phyloP scores from a whole-genome alignment of 2,888 invertebrate species.

The Xylota segnis region DNA sequence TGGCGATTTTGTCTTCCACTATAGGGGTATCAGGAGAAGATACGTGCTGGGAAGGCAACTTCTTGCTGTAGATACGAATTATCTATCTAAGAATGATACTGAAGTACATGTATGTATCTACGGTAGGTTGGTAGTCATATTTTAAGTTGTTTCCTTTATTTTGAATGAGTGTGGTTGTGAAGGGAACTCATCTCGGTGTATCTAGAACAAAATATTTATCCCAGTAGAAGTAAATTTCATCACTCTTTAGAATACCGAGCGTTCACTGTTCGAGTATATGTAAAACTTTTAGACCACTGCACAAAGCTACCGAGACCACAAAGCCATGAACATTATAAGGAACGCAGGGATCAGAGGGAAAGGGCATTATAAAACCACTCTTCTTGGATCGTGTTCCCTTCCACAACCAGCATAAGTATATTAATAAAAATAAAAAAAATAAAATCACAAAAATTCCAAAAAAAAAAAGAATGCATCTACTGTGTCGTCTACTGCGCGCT shows the following conservation, averaged over 20 bases:
- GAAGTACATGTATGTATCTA: conserved; percentile 1
- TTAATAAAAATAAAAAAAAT: neutral
- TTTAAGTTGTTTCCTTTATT: neutral
- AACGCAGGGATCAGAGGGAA: neutral
- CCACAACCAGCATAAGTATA: neutral
- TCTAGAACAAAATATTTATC: conserved; percentile 16
- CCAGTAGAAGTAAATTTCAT: no score
- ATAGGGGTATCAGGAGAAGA: neutral
- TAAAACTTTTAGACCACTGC: neutral
- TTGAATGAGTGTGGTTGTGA: neutral
- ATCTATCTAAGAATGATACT: conserved; percentile 16
- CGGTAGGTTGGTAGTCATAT: neutral
- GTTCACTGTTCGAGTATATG: no score
- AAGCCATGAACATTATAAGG: neutral
- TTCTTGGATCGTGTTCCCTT: neutral
- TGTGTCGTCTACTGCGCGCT: conserved; percentile 36
- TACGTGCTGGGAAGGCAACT: conserved; percentile 1
- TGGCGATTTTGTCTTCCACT: conserved; percentile 33
- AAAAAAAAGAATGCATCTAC: conserved; percentile 4
- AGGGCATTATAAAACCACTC: conserved; percentile 6
- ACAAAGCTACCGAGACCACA: neutral
- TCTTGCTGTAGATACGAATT: conserved; percentile 12
- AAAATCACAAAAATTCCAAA: neutral
- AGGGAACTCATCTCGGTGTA: neutral
- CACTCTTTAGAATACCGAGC: no score